Percentiles rank a stretch among this genome's conserved stretches.
phyloP scores from a whole-genome alignment of 2,797 vertebrate genomes.

The Merluccius polli region DNA sequence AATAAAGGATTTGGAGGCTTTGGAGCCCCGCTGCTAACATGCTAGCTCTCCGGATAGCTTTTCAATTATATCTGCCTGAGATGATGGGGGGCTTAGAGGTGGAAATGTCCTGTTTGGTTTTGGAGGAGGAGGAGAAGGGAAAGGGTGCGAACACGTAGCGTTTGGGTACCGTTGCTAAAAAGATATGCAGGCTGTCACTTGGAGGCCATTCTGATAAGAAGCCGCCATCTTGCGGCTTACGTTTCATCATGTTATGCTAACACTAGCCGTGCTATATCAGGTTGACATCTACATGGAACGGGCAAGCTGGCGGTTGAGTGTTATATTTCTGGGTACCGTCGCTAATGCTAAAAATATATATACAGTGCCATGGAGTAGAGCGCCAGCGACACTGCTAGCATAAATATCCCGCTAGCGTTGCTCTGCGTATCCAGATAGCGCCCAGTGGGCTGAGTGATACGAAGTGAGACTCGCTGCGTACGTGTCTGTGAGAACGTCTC shows the following conservation, averaged over 20 bases:
- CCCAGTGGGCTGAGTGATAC: too few relatives aligned
- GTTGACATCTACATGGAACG: neutral
- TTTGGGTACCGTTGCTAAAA: neutral
- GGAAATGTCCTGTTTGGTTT: neutral
- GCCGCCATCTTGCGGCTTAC: neutral
- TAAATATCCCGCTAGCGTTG: neutral
- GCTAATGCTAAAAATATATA: neutral
- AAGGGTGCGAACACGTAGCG: neutral
- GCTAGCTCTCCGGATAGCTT: slow-evolving; percentile 6
- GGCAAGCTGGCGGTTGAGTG: neutral
- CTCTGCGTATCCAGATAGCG: too few relatives aligned
- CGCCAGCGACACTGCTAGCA: neutral
- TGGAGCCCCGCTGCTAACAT: slow-evolving; percentile 25
- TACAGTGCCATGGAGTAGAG: neutral
- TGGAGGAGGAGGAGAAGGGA: neutral
- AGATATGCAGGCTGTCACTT: neutral
- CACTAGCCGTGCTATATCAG: neutral
- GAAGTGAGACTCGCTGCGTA: too few relatives aligned
- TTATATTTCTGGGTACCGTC: neutral
- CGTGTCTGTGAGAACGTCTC: too few relatives aligned
- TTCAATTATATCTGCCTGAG: slow-evolving; percentile 9
- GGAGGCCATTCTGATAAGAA: too few relatives aligned
- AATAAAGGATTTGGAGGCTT: slow-evolving; percentile 45
- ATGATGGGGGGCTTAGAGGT: neutral
- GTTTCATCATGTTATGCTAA: neutral